Evolutionary conservation across 1,140 invertebrate genomes (phyloP).

Genomic region (Choristoneura fumiferana): DNA sequence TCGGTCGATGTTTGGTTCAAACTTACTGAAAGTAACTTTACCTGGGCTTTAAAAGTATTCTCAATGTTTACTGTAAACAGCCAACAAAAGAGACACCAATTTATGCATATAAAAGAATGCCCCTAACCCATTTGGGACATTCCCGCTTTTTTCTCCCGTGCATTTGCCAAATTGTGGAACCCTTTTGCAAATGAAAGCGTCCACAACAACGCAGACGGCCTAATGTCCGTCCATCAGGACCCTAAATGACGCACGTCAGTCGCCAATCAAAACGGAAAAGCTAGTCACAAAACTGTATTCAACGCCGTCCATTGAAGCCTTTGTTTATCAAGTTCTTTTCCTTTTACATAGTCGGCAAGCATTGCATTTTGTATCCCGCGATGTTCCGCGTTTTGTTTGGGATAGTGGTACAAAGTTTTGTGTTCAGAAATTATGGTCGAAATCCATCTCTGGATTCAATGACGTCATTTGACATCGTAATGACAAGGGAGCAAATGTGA

Average conservation of each 20-base stretch:
- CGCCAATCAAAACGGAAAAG: constrained; percentile 46
- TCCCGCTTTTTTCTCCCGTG: constrained; percentile 53
- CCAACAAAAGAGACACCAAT: not conserved
- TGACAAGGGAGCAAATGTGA: constrained; percentile 60
- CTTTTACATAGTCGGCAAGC: constrained; percentile 14
- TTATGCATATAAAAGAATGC: constrained; percentile 29
- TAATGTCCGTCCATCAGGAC: constrained; percentile 71
- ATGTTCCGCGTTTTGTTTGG: not conserved
- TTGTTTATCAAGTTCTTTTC: constrained; percentile 13
- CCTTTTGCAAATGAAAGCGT: constrained; percentile 61
- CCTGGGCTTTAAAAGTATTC: too few relatives aligned
- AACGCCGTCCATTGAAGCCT: constrained; percentile 37
- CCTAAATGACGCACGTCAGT: constrained; percentile 71
- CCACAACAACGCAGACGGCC: constrained; percentile 60
- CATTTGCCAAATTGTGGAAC: constrained; percentile 67
- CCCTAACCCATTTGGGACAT: constrained; percentile 52
- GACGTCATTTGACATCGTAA: constrained; percentile 70
- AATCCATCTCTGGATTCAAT: constrained; percentile 72
- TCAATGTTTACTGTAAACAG: too few relatives aligned
- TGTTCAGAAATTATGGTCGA: constrained; percentile 66
- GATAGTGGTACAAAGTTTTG: constrained; percentile 26
- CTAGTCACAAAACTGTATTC: not conserved
- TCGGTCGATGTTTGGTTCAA: too few relatives aligned
- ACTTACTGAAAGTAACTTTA: too few relatives aligned
- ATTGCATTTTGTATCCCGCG: constrained; percentile 28